Percentiles rank a stretch among this genome's conserved stretches.
Evolutionary conservation across 1,140 invertebrate species (phyloP).

Genomic region (Drosophila miranda): DNA sequence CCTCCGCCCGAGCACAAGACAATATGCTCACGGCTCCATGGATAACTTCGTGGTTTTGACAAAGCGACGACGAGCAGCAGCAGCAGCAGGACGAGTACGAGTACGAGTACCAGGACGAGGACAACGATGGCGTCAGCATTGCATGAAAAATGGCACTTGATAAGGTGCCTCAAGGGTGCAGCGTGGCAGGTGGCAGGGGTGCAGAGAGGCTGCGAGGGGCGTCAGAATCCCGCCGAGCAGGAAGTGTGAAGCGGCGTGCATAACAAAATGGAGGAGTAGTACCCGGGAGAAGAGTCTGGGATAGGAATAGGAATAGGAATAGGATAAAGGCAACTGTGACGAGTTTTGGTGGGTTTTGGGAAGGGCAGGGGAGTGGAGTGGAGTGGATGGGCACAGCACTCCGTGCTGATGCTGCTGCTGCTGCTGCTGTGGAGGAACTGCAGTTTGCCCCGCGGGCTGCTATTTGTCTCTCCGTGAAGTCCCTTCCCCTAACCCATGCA

Average conservation of each 20-base stretch:
- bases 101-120: slow-evolving; percentile 6
- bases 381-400: no score
- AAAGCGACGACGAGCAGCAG: slow-evolving; percentile 47
- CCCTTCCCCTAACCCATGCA: slow-evolving; percentile 1
- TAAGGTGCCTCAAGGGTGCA: slow-evolving; percentile 49
- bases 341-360: slow-evolving; percentile 28
- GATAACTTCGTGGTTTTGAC: slow-evolving; percentile 72
- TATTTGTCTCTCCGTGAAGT: slow-evolving; percentile 48
- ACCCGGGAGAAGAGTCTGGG: slow-evolving; percentile 22
- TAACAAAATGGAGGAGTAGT: slow-evolving; percentile 47
- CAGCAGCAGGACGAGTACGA: not conserved
- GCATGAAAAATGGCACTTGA: slow-evolving; percentile 80
- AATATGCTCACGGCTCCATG: slow-evolving; percentile 61
- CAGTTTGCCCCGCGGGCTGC: slow-evolving; percentile 57
- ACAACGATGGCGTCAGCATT: slow-evolving; percentile 49
- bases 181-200: not conserved
- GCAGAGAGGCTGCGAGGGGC: slow-evolving; percentile 20
- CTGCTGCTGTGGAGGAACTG: not conserved
- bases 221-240: slow-evolving; percentile 67
- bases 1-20: slow-evolving; percentile 45
- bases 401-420: not conserved
- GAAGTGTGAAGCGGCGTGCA: slow-evolving; percentile 72
- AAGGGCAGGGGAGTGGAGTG: not conserved
- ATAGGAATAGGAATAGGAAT: not conserved
- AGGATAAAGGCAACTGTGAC: slow-evolving; percentile 37